Conservation (phyloP, 2,113 vertebrate species). For the Paramormyrops kingsleyae region DNA sequence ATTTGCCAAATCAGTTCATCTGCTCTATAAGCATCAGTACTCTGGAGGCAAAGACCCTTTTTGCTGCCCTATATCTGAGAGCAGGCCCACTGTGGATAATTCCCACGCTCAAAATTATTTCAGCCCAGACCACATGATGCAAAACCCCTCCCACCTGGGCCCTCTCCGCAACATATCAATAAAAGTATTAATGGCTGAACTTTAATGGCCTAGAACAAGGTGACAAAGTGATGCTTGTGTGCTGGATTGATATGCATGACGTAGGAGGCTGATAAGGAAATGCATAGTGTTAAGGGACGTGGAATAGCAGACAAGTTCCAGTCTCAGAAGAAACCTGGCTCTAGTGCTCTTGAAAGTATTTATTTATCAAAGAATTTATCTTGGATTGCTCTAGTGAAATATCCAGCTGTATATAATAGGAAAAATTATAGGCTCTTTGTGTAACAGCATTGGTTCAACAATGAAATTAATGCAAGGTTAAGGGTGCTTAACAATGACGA, state of each 20-base stretch:
- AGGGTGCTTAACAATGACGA: background rate
- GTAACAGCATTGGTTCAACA: background rate
- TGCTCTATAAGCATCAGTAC: background rate
- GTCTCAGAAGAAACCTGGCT: background rate
- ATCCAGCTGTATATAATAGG: background rate
- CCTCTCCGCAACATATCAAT: background rate
- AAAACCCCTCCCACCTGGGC: background rate
- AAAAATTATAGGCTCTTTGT: background rate
- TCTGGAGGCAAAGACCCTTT: background rate
- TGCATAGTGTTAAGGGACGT: background rate
- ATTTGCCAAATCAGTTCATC: background rate
- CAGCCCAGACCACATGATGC: background rate
- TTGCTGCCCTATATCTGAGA: background rate
- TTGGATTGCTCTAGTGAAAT: background rate
- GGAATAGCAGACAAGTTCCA: background rate
- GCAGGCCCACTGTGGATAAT: background rate
- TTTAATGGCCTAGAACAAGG: background rate
- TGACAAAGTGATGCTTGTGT: background rate
- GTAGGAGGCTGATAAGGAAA: background rate
- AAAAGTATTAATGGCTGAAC: background rate
- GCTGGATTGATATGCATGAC: background rate
- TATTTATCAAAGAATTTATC: background rate
- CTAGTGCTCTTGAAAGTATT: background rate
- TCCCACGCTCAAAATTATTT: background rate
- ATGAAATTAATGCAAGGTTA: background rate